Evolutionary conservation across 2,797 vertebrate genomes (phyloP).

Genomic region (Sebastes nivosus): DNA sequence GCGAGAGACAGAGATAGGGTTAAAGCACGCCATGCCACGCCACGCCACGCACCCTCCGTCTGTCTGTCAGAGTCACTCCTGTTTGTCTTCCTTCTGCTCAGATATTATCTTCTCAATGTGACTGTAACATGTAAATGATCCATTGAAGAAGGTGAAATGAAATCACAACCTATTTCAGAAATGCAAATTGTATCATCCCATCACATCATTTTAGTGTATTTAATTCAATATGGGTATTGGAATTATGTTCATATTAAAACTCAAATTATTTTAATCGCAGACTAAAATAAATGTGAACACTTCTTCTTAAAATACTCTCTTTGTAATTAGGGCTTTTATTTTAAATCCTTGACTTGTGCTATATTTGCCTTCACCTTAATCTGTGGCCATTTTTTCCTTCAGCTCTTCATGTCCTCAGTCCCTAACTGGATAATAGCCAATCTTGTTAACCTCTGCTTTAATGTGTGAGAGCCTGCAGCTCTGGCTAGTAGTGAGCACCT

Average conservation of each 20-base stretch:
- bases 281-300: neutral
- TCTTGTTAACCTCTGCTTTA: constrained; percentile 85
- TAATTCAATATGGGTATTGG: neutral
- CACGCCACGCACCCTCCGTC: constrained; percentile 16
- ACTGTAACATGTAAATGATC: constrained; percentile 3
- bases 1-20: constrained; percentile 4
- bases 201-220: neutral
- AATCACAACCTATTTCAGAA: neutral
- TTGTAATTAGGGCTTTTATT: constrained; percentile 49
- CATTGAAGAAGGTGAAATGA: neutral
- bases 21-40: neutral
- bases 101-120: constrained; percentile 20
- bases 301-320: constrained; percentile 9
- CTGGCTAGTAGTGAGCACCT: constrained; percentile 40
- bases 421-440: constrained; percentile 81
- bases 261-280: neutral
- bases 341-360: constrained; percentile 65
- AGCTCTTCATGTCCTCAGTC: constrained; percentile 71
- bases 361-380: constrained; percentile 75
- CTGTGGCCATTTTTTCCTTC: constrained; percentile 66
- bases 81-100: constrained; percentile 29
- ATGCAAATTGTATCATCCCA: neutral
- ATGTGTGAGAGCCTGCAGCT: constrained; percentile 70
- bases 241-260: neutral
- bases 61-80: constrained; percentile 14